These are phyloP conservation scores for Magallana gigas DNA, from an alignment of 1,140 invertebrate species.

Conservation along the genomic window DNA sequence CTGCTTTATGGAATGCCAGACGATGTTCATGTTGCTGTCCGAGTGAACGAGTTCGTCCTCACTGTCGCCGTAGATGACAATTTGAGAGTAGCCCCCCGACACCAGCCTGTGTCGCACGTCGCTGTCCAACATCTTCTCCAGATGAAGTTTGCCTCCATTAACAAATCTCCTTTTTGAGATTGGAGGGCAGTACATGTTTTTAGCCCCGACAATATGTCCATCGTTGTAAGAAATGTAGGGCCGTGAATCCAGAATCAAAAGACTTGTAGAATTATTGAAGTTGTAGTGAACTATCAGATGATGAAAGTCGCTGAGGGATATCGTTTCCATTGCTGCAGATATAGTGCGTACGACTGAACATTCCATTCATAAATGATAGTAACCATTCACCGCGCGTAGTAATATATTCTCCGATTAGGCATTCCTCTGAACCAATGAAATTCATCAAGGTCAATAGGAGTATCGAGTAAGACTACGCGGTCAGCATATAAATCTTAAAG, in stretches of 20 bases:
- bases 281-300: slow-evolving; percentile 31
- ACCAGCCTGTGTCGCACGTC: slow-evolving; percentile 52
- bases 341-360: slow-evolving; percentile 17
- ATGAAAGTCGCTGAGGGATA: background rate
- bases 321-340: background rate
- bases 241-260: slow-evolving; percentile 73
- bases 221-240: slow-evolving; percentile 78
- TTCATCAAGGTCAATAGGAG: background rate
- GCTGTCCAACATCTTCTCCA: slow-evolving; percentile 50
- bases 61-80: slow-evolving; percentile 51
- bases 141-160: slow-evolving; percentile 53
- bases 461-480: background rate
- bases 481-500: background rate
- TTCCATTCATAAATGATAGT: slow-evolving; percentile 43
- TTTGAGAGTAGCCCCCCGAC: slow-evolving; percentile 42
- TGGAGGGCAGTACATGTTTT: slow-evolving; percentile 78
- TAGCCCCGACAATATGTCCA: slow-evolving; percentile 73
- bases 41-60: background rate
- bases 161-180: slow-evolving; percentile 77
- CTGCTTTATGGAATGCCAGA: slow-evolving; percentile 47
- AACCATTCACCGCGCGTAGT: background rate
- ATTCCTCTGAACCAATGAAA: background rate
- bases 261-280: background rate
- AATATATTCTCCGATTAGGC: background rate
- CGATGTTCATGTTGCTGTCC: slow-evolving; percentile 45